A percentile compares a stretch with the other conserved stretches of the same genome.
Conservation (phyloP, 2,888 invertebrate species). For the Catocala fraxini region DNA sequence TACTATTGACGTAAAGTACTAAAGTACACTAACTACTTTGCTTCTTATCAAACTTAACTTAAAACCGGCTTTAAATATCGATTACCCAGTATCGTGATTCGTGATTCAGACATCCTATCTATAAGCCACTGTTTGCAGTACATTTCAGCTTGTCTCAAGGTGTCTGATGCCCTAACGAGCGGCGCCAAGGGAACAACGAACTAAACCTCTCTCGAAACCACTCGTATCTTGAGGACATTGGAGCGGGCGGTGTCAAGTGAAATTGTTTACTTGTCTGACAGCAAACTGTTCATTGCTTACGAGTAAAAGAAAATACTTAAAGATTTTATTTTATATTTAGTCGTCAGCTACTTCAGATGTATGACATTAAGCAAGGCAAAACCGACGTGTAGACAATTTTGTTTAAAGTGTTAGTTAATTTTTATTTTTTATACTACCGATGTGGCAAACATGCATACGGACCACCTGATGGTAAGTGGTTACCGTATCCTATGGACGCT, state of each 20-base stretch:
- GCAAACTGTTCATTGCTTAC: neutral
- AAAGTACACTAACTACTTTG: too few relatives aligned
- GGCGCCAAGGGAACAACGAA: neutral
- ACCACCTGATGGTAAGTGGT: too few relatives aligned
- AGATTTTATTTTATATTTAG: constrained; percentile 21
- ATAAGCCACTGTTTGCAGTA: neutral
- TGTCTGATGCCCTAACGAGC: neutral
- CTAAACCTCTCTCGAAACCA: neutral
- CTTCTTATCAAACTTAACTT: too few relatives aligned
- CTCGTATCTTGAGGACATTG: neutral
- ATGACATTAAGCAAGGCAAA: too few relatives aligned
- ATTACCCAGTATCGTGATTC: neutral
- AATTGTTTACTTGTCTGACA: neutral
- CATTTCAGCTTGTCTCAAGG: neutral
- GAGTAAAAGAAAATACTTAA: constrained; percentile 19
- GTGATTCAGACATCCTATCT: neutral
- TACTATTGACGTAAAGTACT: too few relatives aligned
- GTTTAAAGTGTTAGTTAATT: too few relatives aligned
- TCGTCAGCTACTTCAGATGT: too few relatives aligned
- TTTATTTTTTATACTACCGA: too few relatives aligned
- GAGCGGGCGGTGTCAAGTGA: neutral
- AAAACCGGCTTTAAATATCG: too few relatives aligned
- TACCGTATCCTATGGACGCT: too few relatives aligned
- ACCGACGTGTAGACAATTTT: too few relatives aligned
- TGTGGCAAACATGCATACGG: too few relatives aligned